Evolutionary conservation across 2,888 invertebrate species (phyloP).

Genomic region (Dyspetes luteomarginatus): DNA sequence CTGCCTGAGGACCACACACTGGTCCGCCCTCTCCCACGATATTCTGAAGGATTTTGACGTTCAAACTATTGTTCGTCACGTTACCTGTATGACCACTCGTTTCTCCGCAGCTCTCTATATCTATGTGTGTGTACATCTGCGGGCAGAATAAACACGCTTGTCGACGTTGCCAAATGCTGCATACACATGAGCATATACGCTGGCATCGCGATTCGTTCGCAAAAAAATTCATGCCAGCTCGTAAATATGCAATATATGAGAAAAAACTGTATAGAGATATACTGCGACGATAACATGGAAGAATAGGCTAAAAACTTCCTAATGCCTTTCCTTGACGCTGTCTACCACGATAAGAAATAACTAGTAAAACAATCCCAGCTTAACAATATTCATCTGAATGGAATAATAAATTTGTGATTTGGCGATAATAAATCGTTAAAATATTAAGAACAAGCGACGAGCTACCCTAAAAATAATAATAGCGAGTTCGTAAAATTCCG

Average conservation of each 20-base stretch:
- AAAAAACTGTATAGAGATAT: not conserved
- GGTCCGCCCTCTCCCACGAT: constrained; percentile 71
- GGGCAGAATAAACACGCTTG: not conserved
- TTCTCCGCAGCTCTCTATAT: no score
- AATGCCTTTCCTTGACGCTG: not conserved
- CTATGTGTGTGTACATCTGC: not conserved
- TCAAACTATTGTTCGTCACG: constrained; percentile 72
- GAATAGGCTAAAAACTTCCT: not conserved
- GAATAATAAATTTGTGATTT: not conserved
- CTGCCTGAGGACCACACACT: constrained; percentile 59
- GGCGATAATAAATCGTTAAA: not conserved
- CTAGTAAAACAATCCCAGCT: not conserved
- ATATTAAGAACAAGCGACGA: not conserved
- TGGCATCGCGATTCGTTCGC: not conserved
- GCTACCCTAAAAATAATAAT: not conserved
- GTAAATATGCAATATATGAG: not conserved
- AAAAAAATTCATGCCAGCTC: not conserved
- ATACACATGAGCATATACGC: not conserved
- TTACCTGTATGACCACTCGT: no score
- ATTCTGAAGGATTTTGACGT: constrained; percentile 61
- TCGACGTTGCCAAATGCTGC: constrained; percentile 8
- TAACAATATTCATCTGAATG: not conserved
- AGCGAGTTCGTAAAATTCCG: constrained; percentile 4
- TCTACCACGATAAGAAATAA: not conserved
- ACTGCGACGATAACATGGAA: not conserved